phyloP scores from a whole-genome alignment of 2,797 vertebrate genomes.

The Podarcis siculus region DNA sequence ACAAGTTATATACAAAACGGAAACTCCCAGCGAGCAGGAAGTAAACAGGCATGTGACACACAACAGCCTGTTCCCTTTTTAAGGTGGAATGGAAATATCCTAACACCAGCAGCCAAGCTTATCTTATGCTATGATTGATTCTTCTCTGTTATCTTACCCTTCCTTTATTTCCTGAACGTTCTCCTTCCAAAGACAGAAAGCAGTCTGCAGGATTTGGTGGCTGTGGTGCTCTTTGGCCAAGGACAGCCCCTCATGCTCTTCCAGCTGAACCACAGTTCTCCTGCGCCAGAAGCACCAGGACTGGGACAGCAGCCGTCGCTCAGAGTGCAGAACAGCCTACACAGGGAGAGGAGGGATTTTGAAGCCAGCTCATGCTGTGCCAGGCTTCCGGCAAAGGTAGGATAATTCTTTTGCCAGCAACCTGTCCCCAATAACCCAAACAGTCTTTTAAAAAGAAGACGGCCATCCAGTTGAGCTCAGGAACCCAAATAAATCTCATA shows the following conservation, averaged over 20 bases:
- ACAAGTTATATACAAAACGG: no score
- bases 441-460: background rate
- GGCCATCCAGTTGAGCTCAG: background rate
- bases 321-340: constrained; percentile 85
- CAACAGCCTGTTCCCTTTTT: no score
- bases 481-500: background rate
- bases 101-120: no score
- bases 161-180: constrained; percentile 55
- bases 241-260: constrained; percentile 66
- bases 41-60: no score
- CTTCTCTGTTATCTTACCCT: constrained; percentile 66
- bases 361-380: background rate
- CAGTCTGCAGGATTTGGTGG: constrained; percentile 46
- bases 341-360: background rate
- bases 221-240: constrained; percentile 70
- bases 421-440: background rate
- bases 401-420: background rate
- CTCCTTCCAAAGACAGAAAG: constrained; percentile 74
- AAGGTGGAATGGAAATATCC: no score
- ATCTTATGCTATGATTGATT: background rate
- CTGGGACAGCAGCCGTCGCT: constrained; percentile 67
- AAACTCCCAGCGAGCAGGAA: no score
- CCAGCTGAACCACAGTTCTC: constrained; percentile 52
- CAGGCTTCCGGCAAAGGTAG: background rate
- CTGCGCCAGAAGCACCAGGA: constrained; percentile 82